Percentiles rank a stretch among this genome's conserved stretches.
These are phyloP conservation scores for Coturnix japonica DNA, from an alignment of 2,113 vertebrate genomes.

Conservation along the genomic window DNA sequence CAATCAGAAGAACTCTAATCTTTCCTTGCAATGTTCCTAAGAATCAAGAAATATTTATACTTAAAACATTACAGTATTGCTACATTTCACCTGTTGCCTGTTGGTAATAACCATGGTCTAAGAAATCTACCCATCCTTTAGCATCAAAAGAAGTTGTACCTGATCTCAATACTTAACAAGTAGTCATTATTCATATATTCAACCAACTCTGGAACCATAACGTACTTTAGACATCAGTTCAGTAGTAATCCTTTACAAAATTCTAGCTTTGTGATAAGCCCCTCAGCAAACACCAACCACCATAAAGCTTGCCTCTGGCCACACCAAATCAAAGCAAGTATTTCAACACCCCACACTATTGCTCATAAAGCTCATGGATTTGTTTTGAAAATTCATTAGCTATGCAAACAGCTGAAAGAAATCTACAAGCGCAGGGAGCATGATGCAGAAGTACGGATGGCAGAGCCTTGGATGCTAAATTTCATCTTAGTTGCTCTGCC, in stretches of 20 bases:
- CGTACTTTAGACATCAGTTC: not conserved
- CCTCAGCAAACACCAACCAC: not conserved
- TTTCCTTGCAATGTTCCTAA: not conserved
- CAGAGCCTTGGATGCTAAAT: not conserved
- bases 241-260: not conserved
- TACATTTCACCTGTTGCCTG: accelerated
- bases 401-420: not conserved
- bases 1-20: not conserved
- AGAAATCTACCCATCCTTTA: not conserved
- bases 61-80: not conserved
- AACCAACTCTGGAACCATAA: not conserved
- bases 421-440: accelerated
- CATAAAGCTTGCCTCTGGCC: accelerated
- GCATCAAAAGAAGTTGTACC: not conserved
- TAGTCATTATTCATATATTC: not conserved
- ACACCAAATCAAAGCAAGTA: not conserved
- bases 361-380: not conserved
- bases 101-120: not conserved
- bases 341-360: not conserved
- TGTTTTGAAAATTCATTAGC: accelerated
- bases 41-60: not conserved
- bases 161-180: not conserved
- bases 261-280: not conserved
- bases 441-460: accelerated
- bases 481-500: not conserved